Conservation (phyloP, 64 coral and sea anemone species). For the Trachythela sp. region DNA sequence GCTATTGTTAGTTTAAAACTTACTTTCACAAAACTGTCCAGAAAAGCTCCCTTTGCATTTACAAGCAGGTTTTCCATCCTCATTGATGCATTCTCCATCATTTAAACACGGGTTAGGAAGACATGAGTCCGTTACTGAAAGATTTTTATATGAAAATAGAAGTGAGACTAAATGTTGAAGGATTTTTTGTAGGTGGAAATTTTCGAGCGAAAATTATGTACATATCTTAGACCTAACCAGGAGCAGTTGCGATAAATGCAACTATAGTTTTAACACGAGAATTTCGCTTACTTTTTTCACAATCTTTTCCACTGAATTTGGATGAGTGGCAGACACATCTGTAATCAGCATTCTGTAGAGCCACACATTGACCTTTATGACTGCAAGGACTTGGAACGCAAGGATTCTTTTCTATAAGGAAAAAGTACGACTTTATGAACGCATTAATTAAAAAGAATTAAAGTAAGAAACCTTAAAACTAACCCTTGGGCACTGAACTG, state of each 20-base stretch:
- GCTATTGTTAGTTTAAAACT: background rate
- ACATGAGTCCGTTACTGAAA: background rate
- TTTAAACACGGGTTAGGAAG: slow-evolving; percentile 4
- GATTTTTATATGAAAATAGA: background rate
- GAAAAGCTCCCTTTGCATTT: background rate
- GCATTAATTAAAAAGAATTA: background rate
- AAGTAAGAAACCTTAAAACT: background rate
- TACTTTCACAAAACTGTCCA: slow-evolving; percentile 24
- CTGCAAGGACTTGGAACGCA: background rate
- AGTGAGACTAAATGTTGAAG: background rate
- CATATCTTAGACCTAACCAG: too few relatives aligned
- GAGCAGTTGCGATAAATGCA: too few relatives aligned
- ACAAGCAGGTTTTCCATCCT: background rate
- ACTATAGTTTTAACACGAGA: too few relatives aligned
- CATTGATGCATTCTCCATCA: slow-evolving; percentile 6
- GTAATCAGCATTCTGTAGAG: background rate
- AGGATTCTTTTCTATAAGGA: background rate
- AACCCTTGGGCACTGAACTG: background rate
- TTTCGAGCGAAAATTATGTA: background rate
- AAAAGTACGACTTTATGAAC: background rate
- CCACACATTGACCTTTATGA: background rate
- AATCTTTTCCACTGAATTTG: background rate
- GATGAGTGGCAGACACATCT: background rate
- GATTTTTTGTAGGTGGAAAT: background rate
- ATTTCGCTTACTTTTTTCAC: background rate